phyloP scores from a whole-genome alignment of 2,113 vertebrate species.

The Oplegnathus fasciatus region DNA sequence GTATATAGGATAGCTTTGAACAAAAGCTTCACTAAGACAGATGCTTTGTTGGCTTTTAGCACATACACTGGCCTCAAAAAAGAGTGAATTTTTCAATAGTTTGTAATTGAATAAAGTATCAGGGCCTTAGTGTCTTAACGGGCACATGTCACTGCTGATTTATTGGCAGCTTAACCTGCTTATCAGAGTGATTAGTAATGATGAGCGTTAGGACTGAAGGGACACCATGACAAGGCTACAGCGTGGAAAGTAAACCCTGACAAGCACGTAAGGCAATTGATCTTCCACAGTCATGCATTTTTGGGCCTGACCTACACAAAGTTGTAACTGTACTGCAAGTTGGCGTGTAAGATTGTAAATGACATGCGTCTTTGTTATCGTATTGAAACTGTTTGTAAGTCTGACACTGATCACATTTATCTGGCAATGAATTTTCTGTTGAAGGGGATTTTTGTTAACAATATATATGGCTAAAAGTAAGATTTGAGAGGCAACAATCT shows the following conservation, averaged over 20 bases:
- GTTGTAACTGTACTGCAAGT: not conserved
- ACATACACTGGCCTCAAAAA: not conserved
- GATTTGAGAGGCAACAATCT: not conserved
- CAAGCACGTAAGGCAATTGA: not conserved
- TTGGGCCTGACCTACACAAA: not conserved
- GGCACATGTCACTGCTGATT: slow-evolving; percentile 7
- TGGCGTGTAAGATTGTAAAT: not conserved
- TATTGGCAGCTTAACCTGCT: slow-evolving; percentile 18
- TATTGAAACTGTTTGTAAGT: not conserved
- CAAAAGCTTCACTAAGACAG: not conserved
- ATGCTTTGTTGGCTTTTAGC: not conserved
- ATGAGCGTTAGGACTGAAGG: slow-evolving; percentile 4
- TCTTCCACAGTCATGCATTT: not conserved
- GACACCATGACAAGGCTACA: not conserved
- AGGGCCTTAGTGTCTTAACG: slow-evolving; percentile 2
- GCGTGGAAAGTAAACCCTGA: slow-evolving; percentile 1
- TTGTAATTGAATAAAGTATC: not conserved
- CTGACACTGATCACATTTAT: not conserved
- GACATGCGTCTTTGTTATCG: not conserved
- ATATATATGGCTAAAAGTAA: not conserved
- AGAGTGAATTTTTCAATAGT: not conserved
- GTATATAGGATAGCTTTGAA: not conserved
- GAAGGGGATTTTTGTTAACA: not conserved
- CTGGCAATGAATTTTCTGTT: not conserved
- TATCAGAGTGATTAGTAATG: not conserved